Base-by-base conservation (phyloP, 2,888 invertebrate genomes). In the Doris montereyensis region DNA sequence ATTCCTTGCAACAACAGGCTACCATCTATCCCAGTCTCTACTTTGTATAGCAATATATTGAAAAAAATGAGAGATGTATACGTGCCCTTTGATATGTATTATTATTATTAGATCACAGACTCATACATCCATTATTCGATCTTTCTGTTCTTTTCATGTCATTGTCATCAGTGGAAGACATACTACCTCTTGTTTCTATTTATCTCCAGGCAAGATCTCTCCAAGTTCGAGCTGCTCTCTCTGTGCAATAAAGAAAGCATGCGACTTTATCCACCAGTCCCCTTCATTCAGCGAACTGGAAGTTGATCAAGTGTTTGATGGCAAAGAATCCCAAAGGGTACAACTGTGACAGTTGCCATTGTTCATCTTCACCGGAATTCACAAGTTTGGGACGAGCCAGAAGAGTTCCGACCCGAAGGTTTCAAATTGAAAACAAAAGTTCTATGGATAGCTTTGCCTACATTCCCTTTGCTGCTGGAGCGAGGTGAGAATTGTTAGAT, bases 161-260 rank as follows among this genome's bases (percentile, higher is more conserved):
- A n/a, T n/a, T n/a, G n/a, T n/a, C n/a, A n/a, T n/a, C n/a, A n/a
- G n/a, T n/a, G n/a, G n/a, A n/a, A n/a, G n/a, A n/a, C n/a, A n/a
- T n/a, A n/a, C n/a, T n/a, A n/a, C n/a, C n/a, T n/a, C n/a, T n/a
- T n/a, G n/a, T n/a, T n/a, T n/a, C n/a, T n/a, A n/a, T n/a, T n/a
- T n/a, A n/a, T n/a, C n/a, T 82, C 8, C 81, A 88, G 88, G 83
- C 85, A 87, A 2, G 88, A 88, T 77, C 70, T 89, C 28, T n/a
- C 81, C 0, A 80, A 85, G 34, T 75, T 89, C 28, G 76, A 81
- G n/a, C 87, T 84, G 75, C 81, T 87, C 58, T 84, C 85, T 2
- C 77, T 84, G 76, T 88, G 87, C 77, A 85, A 88, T 21, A 89
- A 89, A 75, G 89, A 89, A 79, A 82, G 84, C 10, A 76, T 88